Evolutionary conservation across 2,888 invertebrate genomes (phyloP), one percentile per base, ranked within the genome.

Genomic region (Platynereis dumerilii): DNA sequence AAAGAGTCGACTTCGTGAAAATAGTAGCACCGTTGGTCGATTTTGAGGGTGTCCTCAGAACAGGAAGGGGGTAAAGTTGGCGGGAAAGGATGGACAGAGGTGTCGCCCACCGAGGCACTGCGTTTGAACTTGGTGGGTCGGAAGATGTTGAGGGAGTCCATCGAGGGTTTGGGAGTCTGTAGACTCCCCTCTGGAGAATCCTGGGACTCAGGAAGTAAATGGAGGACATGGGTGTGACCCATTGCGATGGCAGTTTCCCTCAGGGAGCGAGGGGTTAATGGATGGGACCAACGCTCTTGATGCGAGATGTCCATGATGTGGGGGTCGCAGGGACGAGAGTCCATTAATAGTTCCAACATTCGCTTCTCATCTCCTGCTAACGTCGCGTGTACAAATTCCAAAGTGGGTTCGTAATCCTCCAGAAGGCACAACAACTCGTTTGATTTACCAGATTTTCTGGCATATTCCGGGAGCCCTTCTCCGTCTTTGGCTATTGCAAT

Each of bases 301-400:
- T 79, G 72, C 0, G 80, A 78, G n/a, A 75, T 70, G 60, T 82
- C 82, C 52, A 70, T 71, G 15, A 78, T 76, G 53, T 72, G 56
- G 48, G 79, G 67, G 66, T 81, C 78, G 27, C 63, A 62, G 22
- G 62, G 60, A 20, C 76, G 74, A 3, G 72, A 64, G 65, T 80
- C 77, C 63, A 74, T 72, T 29, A 79, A 54, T 20, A 81, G 69
- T 58, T 72, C 69, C 28, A 72, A 58, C 78, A 80, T 79, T n/a
- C 75, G 60, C 12, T 74, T 72, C 20, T 70, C 73, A 56, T 82
- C 82, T 0, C 81, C 81, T 3, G 82, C 81, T 56, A 82, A 76
- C 1, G 79, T 78, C 7, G 82, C 80, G 60, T 82, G 82, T 0
- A 81, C 81, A 55, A 81, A 78, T 59, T 71, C 71, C 2, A 71